Base-by-base conservation (phyloP, 2,888 invertebrate genomes). In the Macrosoma leucophasiata region DNA sequence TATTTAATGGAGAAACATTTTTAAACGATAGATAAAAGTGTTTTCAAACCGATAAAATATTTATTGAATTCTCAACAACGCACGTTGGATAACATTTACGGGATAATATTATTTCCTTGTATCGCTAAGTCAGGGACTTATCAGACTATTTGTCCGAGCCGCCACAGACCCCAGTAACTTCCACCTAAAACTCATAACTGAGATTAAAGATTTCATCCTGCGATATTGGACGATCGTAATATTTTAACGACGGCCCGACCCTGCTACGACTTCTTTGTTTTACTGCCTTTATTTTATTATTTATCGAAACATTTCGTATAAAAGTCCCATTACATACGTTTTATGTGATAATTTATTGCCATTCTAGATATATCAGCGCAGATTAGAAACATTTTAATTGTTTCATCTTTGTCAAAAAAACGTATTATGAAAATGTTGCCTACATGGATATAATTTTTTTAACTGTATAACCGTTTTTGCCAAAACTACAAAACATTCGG, bases 201-300 rank as follows among this genome's bases (percentile, higher is more conserved):
- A 70, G 78, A 78, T 78, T 77, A 77, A 78, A 77, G 78, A 79
- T 81, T 72, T 74, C 68, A 67, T 75, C 70, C 71, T 54, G 46
- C 62, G 77, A 78, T 81, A 78, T 78, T 62, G 76, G 72, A 57
- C 71, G 72, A 61, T 76, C 81, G 78, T 82, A 79, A 82, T 78
- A 81, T 72, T 79, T 81, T 81, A 81, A 78, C 78, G 76, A 74
- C 58, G 53, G 56, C 59, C 62, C 62, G 51, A 62, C 63, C 71
- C 63, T 55, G 58, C 53, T 60, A 55, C 61, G 50, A 62, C 65
- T 76, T 65, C 71, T 70, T 70, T 75, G 69, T 76, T 79, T 78
- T 76, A 76, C 68, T 76, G 64, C 64, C 59, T 57, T 63, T 63
- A 69, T 75, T 78, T 78, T 78, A 76, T 76, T 77, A 76, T 78